Evolutionary conservation across 1,140 invertebrate species (phyloP), one percentile per base, ranked within the genome.

Genomic region (Aculops lycopersici): DNA sequence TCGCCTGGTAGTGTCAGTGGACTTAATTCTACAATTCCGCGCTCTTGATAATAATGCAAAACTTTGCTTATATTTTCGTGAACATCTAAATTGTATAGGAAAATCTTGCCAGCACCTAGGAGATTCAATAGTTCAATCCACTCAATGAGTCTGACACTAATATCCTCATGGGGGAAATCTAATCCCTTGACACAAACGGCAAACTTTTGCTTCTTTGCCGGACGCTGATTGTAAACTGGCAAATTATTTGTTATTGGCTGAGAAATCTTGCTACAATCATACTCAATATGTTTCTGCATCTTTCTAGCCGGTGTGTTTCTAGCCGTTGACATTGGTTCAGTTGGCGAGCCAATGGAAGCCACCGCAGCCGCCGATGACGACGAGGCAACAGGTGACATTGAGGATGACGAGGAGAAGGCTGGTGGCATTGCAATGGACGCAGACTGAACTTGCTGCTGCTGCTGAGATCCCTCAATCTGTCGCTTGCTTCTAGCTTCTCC

Each of bases 131-230:
- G 59, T 55, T 88, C 80, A 43, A 92, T 73, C 84, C 84, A 92
- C 55, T 92, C 83, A n/a, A 88, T 68, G 3, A 90, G 58, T 13
- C 77, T 60, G 0, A 83, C 74, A 1, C 76, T 81, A 0, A 86
- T 54, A 55, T 90, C 83, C 50, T 84, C 75, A 52, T 83, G 72
- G 0, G 81, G 62, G 48, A 88, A 88, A 53, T 88, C 80, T 13
- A 92, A 56, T 65, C 84, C 61, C 50, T 90, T 92, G 15, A 90
- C 81, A 53, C 84, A 92, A 1, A 90, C 80, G 1, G 79, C 81
- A 53, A 90, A 84, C 1, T 71, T 69, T 49, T 74, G 70, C 48
- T 75, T 71, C 31, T 62, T 61, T 39, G 50, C 56, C 0, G 21
- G 56, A 48, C 2, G 72, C 70, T 43, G 67, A 54, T 79, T 74